Percentiles rank a stretch among this genome's conserved stretches.
phyloP scores from a whole-genome alignment of 2,888 invertebrate species.

The Amblyteles armatorius region DNA sequence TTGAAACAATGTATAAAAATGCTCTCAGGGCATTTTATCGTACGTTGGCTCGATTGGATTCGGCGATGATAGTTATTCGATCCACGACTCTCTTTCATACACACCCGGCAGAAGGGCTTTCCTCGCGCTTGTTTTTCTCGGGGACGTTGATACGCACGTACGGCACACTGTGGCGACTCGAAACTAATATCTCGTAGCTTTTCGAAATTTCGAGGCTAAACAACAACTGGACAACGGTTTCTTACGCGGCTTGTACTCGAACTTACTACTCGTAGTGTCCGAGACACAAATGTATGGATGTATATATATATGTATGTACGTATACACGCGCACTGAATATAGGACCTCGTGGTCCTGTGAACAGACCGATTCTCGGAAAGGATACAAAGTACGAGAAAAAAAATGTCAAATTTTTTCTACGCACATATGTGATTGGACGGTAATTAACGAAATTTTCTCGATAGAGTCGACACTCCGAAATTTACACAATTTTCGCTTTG shows the following conservation, averaged over 20 bases:
- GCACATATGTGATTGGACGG: background rate
- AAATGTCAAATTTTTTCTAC: conserved; percentile 26
- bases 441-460: background rate
- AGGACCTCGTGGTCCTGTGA: conserved; percentile 21
- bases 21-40: background rate
- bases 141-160: conserved; percentile 34
- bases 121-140: conserved; percentile 56
- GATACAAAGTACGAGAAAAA: conserved; percentile 8
- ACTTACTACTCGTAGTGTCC: conserved; percentile 16
- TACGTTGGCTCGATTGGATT: background rate
- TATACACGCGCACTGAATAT: background rate
- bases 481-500: background rate
- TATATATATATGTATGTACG: background rate
- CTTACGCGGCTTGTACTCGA: conserved; percentile 27
- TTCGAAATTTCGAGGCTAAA: conserved; percentile 60
- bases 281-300: background rate
- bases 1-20: background rate
- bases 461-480: background rate
- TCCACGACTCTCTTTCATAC: conserved; percentile 53
- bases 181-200: conserved; percentile 29
- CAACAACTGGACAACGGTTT: conserved; percentile 50
- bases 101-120: conserved; percentile 38
- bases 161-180: background rate
- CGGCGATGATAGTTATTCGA: background rate
- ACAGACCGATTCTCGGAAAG: conserved; percentile 47